Evolutionary conservation across 2,113 vertebrate genomes (phyloP), one percentile per base, ranked within the genome.

Genomic region (Syngnathus typhle): DNA sequence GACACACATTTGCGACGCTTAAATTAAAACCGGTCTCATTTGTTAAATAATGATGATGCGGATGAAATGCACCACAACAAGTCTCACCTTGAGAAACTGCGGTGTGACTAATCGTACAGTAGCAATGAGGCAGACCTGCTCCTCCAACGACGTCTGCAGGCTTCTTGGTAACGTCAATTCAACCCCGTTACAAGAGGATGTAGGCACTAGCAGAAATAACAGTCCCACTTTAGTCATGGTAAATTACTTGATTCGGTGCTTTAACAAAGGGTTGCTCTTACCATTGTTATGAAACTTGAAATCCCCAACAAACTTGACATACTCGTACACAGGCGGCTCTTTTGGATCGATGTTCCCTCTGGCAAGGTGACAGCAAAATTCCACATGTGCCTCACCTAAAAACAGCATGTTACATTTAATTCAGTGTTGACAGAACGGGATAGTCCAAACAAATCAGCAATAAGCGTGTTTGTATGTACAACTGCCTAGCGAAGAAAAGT

Each of bases 311-410:
- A 98, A 95, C 91, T 95, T 99, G 73, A 94, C 95, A 74, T 93
- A 92, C 84, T 98, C 96, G 21, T 95, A 98, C 7, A 85, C 88
- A 74, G 91, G 80, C 1, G 73, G 82, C 32, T 90, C 90, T 78
- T 88, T 90, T 46, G 86, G 87, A 74, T 93, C 85, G 65, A 90
- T 82, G 70, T 91, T 91, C 76, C 93, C 92, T 92, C 93, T 91
- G 82, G 90, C 93, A 82, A 99, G 88, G 88, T 97, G 93, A 88
- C 96, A 99, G 84, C 92, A 96, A 87, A 99, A 99, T 65, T 98
- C 94, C 76, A 95, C 84, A 75, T 93, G 93, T 32, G 88, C 90
- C 81, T 93, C 94, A 18, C 75, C 93, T 97, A 81, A 86, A 75
- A 84, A 70, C 70, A 67, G 67, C 39, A 71, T 43, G 76, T 49